Conservation (phyloP, 2,113 vertebrate genomes). For the Osmerus eperlanus region DNA sequence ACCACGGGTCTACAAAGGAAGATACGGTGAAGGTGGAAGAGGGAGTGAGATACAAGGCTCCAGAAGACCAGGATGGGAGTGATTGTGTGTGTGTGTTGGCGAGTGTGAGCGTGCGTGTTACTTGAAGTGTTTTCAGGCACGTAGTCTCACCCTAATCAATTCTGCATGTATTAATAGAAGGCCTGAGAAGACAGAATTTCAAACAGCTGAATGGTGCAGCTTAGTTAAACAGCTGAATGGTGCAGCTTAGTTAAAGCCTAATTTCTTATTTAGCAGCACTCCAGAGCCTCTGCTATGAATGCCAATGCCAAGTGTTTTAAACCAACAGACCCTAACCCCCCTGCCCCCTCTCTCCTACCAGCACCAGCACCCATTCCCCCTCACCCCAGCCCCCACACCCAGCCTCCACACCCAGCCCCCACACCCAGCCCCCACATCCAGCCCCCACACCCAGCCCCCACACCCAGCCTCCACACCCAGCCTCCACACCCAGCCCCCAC, state of each 20-base stretch:
- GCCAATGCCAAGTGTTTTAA: constrained; percentile 66
- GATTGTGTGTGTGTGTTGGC: constrained; percentile 29
- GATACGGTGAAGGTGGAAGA: too few species aligned
- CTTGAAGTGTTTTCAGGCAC: constrained; percentile 61
- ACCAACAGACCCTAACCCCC: constrained; percentile 43
- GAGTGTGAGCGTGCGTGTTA: constrained; percentile 21
- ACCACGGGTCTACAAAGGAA: too few species aligned
- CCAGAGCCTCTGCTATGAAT: constrained; percentile 67
- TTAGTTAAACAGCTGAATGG: constrained; percentile 74
- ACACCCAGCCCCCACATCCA: constrained; percentile 10
- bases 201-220: constrained; percentile 71
- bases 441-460: constrained; percentile 30
- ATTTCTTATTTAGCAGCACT: constrained; percentile 74
- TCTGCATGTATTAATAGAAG: constrained; percentile 75
- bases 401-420: constrained; percentile 36
- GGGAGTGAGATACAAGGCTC: neutral
- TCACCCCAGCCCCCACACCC: neutral
- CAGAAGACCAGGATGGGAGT: neutral
- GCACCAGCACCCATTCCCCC: constrained; percentile 51
- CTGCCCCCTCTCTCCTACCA: constrained; percentile 14
- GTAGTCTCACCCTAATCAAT: constrained; percentile 67
- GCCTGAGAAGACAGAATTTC: constrained; percentile 73
- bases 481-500: constrained; percentile 16
- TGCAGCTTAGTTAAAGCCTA: constrained; percentile 73
- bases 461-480: neutral